Evolutionary conservation across 2,113 vertebrate genomes (phyloP), one percentile per base, ranked within the genome.

Genomic region (Pelusios castaneus): DNA sequence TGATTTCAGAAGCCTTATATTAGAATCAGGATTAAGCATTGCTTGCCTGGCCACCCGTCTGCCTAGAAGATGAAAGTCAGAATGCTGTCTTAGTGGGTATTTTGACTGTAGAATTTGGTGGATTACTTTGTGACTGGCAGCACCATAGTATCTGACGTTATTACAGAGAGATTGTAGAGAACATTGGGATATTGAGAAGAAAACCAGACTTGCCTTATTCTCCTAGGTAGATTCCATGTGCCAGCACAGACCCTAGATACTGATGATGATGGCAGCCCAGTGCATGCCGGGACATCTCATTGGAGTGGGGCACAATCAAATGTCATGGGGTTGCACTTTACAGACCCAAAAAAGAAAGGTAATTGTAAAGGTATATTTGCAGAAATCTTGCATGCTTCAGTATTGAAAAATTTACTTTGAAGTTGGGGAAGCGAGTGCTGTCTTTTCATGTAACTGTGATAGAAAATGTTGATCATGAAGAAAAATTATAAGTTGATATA

Each of bases 231-330:
- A 83, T 97, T 95, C 90, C 95, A 96, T 82, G 93, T 93, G 38
- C 75, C 95, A 1, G 95, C 51, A 16, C 95, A 97, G 77, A 95
- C 86, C 85, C 47, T 91, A 21, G 97, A 97, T 93, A 97, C 95
- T 0, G 97, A 97, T 17, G 97, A 97, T 80, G 97, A 97, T 1
- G 97, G 97, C 47, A 97, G 96, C 24, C 97, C 96, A 0, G 96
- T 97, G 85, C 96, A 97, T 0, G 95, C 96, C 1, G 97, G 96
- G 29, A 95, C 94, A 55, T 97, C 97, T n/a, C 96, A 97, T 17
- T 97, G 97, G 97, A 94, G 91, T 1, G 95, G 94, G 54, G 47
- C 91, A 2, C 97, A 97, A 52, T 82, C 96, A 22, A 91, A 95
- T 2, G 19, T 49, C 4, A 2, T 27, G 31, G 97, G 95, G 13